These are phyloP conservation scores for Dicentrarchus labrax DNA, from an alignment of 2,113 vertebrate genomes.

Conservation along the genomic window DNA sequence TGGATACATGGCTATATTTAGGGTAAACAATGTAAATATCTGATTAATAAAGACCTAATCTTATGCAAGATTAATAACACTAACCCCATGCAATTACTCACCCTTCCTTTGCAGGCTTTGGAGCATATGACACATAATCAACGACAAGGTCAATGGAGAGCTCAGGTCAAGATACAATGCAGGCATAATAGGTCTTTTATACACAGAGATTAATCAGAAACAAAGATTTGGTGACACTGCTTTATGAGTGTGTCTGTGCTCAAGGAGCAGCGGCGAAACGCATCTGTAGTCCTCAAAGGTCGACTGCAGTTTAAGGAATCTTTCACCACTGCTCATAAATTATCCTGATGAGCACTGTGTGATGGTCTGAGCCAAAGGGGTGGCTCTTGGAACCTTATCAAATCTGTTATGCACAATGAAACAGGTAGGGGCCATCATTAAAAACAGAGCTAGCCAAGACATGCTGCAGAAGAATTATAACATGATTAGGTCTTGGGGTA, in stretches of 20 bases:
- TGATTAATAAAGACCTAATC: slow-evolving; percentile 65
- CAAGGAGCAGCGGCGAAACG: slow-evolving; percentile 38
- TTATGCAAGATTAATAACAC: slow-evolving; percentile 67
- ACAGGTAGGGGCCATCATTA: slow-evolving; percentile 52
- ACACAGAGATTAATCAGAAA: slow-evolving; percentile 73
- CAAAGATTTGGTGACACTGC: slow-evolving; percentile 60
- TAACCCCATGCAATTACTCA: slow-evolving; percentile 58
- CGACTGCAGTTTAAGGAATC: slow-evolving; percentile 68
- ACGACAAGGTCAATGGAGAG: slow-evolving; percentile 72
- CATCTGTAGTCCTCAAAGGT: slow-evolving; percentile 69
- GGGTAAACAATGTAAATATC: slow-evolving; percentile 52
- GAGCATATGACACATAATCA: slow-evolving; percentile 70
- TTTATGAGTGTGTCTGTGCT: slow-evolving; percentile 66
- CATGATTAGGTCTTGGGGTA: slow-evolving; percentile 44
- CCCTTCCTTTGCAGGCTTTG: slow-evolving; percentile 46
- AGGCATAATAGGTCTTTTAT: slow-evolving; percentile 67
- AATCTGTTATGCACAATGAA: slow-evolving; percentile 58
- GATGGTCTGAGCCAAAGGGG: slow-evolving; percentile 57
- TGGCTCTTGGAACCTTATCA: slow-evolving; percentile 44
- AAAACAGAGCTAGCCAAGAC: slow-evolving; percentile 47
- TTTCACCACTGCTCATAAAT: slow-evolving; percentile 73
- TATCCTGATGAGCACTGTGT: slow-evolving; percentile 65
- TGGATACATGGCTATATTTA: slow-evolving; percentile 32
- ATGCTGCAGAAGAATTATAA: slow-evolving; percentile 54
- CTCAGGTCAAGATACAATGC: slow-evolving; percentile 53